Evolutionary conservation across 2,888 invertebrate genomes (phyloP), one percentile per base, ranked within the genome.

Genomic region (Sinopyrophorus schimmeli): DNA sequence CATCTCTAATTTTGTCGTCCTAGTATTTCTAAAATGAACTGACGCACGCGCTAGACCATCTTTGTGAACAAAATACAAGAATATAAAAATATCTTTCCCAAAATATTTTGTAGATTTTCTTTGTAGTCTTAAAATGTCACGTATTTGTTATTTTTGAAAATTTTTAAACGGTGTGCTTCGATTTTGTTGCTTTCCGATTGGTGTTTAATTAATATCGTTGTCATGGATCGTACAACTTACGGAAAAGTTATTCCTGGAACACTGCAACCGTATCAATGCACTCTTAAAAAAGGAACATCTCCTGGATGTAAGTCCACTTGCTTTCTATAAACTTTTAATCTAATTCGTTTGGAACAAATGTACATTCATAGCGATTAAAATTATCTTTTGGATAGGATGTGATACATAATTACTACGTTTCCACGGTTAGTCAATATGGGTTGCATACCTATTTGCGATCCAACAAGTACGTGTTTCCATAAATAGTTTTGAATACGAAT

Each of bases 271-370:
- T 92, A 89, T 75, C 83, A 89, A 74, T 89, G 91, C 72, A 84
- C 88, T 40, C 80, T 88, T 72, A 87, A 84, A 76, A 87, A 88
- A 76, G 89, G 89, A 68, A 87, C 87, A 60, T 83, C 86, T 65
- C 90, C 90, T 63, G 90, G 89, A 78, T 90, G 90, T 90, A 80
- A 90, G 90, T 87, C n/a, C n/a, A n/a, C n/a, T n/a, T n/a, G n/a
- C n/a, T n/a, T n/a, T n/a, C n/a, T n/a, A n/a, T n/a, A n/a, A n/a
- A n/a, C n/a, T n/a, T n/a, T n/a, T n/a, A n/a, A n/a, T n/a, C n/a
- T n/a, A n/a, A n/a, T n/a, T n/a, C n/a, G n/a, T n/a, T n/a, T n/a
- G n/a, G n/a, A n/a, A n/a, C n/a, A n/a, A n/a, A n/a, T n/a, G n/a
- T n/a, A n/a, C n/a, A n/a, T n/a, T n/a, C n/a, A n/a, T n/a, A n/a